A percentile compares a stretch with the other conserved stretches of the same genome.
Conservation (phyloP, 2,797 vertebrate genomes). For the Phoeniculus purpureus region DNA sequence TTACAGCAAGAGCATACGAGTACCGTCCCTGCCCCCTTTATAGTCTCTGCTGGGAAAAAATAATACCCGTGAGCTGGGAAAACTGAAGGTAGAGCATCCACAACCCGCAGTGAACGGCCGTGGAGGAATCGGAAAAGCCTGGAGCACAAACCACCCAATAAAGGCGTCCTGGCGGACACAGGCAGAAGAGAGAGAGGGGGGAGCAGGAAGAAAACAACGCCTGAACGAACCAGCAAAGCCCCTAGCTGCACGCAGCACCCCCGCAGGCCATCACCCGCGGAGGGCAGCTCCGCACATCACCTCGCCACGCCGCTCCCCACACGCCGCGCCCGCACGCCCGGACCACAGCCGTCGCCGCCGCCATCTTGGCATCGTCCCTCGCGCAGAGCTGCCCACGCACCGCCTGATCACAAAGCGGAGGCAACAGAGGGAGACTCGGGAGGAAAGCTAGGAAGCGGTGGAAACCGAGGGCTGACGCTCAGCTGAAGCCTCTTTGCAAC, state of each 20-base stretch:
- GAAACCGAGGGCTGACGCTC: rapidly evolving
- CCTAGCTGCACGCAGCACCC: neutral
- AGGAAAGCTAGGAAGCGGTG: rapidly evolving
- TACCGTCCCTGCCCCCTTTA: neutral
- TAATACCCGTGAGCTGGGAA: neutral
- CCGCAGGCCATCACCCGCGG: neutral
- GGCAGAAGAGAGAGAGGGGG: no score
- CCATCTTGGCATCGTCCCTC: neutral
- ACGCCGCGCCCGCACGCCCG: neutral
- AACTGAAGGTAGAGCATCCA: no score
- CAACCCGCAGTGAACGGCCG: no score
- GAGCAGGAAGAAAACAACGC: no score
- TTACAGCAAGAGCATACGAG: neutral
- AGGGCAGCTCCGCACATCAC: neutral
- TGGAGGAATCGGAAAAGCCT: no score
- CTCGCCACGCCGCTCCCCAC: neutral
- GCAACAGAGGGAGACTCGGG: rapidly evolving
- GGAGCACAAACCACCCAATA: no score
- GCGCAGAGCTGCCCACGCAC: rapidly evolving
- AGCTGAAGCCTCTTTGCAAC: rapidly evolving
- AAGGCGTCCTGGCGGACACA: no score
- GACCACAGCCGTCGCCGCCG: neutral
- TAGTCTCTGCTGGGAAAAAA: neutral
- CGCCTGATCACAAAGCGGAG: neutral
- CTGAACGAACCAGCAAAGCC: neutral